Evolutionary conservation across 2,113 vertebrate species (phyloP), one percentile per base, ranked within the genome.

Genomic region (Semicossyphus pulcher): DNA sequence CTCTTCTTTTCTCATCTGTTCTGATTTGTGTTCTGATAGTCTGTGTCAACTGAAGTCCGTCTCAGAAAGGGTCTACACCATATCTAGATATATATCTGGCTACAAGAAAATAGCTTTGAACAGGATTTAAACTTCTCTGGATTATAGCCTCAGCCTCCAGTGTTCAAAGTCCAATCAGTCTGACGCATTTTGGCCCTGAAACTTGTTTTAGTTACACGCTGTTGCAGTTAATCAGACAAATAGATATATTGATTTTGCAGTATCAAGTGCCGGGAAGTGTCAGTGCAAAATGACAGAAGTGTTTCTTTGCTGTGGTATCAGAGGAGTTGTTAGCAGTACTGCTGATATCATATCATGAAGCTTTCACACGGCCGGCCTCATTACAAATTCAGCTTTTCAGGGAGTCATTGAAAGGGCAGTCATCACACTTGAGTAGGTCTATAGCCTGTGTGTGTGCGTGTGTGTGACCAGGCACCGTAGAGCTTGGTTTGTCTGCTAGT

Each of bases 401-500:
- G 29, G 67, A 66, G 64, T 69, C 71, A 44, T 15, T 26, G 59
- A 76, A 62, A 82, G 39, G 66, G 39, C 62, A 70, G 63, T 52
- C 48, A 37, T 59, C 48, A 37, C 68, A 58, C 70, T 72, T 16
- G 25, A 67, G 25, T 60, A 41, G 36, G 23, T 60, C 71, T 56
- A 29, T 28, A 63, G n/a, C n/a, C 15, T 72, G 25, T 41, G 32
- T 39, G 32, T 23, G 21, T 41, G 41, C 67, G 41, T 32, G n/a
- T 76, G 23, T 56, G 57, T 70, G 32, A 58, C 31, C 31, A 48
- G 47, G 58, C 41, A 70, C 78, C 16, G 10, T 71, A 47, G 61
- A 36, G 53, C 62, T 72, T 66, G 66, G 75, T 62, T 80, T 67
- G 77, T 84, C 74, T 86, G 72, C 58, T 71, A 42, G 80, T 83